Percentiles rank a stretch among this genome's conserved stretches.
phyloP scores from a whole-genome alignment of 2,888 invertebrate species.

The Sympetrum striolatum region DNA sequence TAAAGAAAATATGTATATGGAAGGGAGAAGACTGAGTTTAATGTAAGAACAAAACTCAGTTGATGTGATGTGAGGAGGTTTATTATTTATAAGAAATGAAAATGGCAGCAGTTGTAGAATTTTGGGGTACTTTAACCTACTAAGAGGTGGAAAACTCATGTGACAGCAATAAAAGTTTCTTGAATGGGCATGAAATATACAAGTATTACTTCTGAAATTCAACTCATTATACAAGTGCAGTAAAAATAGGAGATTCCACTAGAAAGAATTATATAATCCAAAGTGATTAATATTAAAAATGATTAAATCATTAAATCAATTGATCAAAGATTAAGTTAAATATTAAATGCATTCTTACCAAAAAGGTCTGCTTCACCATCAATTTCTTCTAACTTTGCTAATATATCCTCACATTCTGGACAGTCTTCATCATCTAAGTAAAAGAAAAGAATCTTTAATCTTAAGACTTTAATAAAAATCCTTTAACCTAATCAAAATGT shows the following conservation, averaged over 20 bases:
- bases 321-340: neutral
- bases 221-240: too few species aligned
- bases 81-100: neutral
- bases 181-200: too few species aligned
- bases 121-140: too few species aligned
- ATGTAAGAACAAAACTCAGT: too few species aligned
- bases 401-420: constrained; percentile 87
- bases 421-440: constrained; percentile 85
- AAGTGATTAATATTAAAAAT: neutral
- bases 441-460: constrained; percentile 53
- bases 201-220: too few species aligned
- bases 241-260: too few species aligned
- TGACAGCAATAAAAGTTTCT: too few species aligned
- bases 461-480: neutral
- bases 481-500: neutral
- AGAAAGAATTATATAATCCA: too few species aligned
- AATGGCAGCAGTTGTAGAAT: neutral
- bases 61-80: too few species aligned
- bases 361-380: constrained; percentile 93
- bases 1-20: too few species aligned
- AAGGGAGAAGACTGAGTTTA: too few species aligned
- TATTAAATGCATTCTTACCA: constrained; percentile 59
- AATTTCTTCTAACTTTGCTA: constrained; percentile 90
- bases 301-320: neutral
- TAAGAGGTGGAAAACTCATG: too few species aligned